These are phyloP conservation scores for Pristionchus japonicus DNA, from an alignment of 2,888 invertebrate species.

Conservation along the genomic window DNA sequence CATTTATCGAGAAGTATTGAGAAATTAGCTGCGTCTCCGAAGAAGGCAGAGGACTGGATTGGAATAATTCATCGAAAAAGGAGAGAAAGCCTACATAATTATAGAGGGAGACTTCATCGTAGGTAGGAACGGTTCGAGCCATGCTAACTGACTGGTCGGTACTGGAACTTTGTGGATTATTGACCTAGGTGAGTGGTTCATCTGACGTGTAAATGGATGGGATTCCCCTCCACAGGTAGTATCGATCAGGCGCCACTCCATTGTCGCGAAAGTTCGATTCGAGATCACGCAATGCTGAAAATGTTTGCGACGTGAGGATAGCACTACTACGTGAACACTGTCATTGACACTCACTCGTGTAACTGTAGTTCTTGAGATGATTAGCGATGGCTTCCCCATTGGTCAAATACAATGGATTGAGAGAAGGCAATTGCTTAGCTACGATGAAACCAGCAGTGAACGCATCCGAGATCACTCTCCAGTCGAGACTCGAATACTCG, in stretches of 20 bases:
- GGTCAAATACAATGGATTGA: background rate
- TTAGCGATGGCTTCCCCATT: background rate
- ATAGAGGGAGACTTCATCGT: background rate
- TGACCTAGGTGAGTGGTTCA: background rate
- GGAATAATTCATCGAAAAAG: background rate
- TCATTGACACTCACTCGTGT: background rate
- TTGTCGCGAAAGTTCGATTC: background rate
- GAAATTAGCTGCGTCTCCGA: background rate
- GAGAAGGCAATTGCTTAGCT: background rate
- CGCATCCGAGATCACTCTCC: background rate
- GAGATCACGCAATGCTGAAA: background rate
- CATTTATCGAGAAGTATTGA: constrained; percentile 13
- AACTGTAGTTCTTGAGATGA: background rate
- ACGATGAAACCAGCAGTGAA: constrained; percentile 15
- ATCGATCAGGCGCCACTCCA: constrained; percentile 12
- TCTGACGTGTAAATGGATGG: background rate
- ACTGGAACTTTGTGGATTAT: background rate
- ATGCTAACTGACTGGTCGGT: background rate
- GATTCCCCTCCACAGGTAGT: constrained; percentile 1
- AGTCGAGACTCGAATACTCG: background rate
- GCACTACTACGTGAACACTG: too few relatives aligned
- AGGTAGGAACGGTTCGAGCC: background rate
- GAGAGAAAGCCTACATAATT: background rate
- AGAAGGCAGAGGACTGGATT: background rate
- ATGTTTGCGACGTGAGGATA: too few relatives aligned